Evolutionary conservation across 1,140 invertebrate genomes (phyloP).

Genomic region (Antheraea pernyi): DNA sequence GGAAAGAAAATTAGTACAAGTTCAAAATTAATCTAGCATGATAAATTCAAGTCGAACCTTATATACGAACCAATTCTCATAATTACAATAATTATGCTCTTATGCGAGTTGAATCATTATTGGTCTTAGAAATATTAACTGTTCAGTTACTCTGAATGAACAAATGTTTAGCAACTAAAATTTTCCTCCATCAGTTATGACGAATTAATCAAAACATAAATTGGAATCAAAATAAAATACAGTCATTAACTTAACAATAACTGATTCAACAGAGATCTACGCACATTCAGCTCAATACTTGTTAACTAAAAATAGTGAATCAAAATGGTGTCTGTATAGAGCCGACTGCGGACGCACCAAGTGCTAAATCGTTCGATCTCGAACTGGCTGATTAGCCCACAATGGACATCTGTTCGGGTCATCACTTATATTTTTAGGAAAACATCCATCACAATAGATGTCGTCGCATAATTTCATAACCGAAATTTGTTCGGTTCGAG

Average conservation of each 20-base stretch:
- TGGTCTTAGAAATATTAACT: no score
- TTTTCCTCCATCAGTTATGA: no score
- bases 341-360: neutral
- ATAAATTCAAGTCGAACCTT: no score
- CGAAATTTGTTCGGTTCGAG: no score
- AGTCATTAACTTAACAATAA: neutral
- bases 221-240: neutral
- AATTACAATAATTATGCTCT: no score
- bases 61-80: no score
- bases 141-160: no score
- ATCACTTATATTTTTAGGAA: conserved; percentile 4
- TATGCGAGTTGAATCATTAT: no score
- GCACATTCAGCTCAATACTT: neutral
- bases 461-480: neutral
- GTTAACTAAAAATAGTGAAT: neutral
- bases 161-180: no score
- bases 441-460: neutral
- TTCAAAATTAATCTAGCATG: no score
- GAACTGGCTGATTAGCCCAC: conserved; percentile 4
- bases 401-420: neutral
- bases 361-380: conserved; percentile 8
- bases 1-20: no score
- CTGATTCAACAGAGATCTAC: conserved; percentile 17
- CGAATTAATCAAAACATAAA: neutral
- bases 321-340: neutral